Evolutionary conservation across 2,797 vertebrate species (phyloP).

Genomic region (Melanotaenia pygmaea): DNA sequence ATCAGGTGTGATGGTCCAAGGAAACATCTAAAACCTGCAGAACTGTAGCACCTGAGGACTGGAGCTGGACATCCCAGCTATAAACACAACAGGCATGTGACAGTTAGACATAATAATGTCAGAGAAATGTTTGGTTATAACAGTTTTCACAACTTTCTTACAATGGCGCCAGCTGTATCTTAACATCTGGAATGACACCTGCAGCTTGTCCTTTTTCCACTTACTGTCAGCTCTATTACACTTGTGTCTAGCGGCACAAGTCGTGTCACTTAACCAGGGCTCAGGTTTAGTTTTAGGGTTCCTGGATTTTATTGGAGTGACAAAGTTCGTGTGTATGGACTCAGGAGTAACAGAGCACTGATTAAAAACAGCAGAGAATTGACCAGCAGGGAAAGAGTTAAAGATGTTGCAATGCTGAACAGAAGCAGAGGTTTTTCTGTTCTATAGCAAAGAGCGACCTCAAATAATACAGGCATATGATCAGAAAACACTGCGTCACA

Average conservation of each 20-base stretch:
- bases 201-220: slow-evolving; percentile 2
- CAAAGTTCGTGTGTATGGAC: background rate
- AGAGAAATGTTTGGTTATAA: background rate
- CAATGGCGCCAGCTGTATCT: background rate
- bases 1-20: too few species aligned
- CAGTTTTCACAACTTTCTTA: background rate
- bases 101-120: background rate
- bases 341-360: background rate
- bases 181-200: background rate
- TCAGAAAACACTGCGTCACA: background rate
- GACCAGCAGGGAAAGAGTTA: slow-evolving; percentile 5
- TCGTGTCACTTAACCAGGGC: background rate
- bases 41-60: too few species aligned
- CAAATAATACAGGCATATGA: background rate
- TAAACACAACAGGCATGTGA: background rate
- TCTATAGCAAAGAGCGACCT: accelerated
- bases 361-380: background rate
- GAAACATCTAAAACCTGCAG: too few species aligned
- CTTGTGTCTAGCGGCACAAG: background rate
- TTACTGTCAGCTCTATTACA: background rate
- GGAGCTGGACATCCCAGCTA: background rate
- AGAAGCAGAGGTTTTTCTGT: background rate
- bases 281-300: background rate
- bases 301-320: background rate
- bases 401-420: background rate